phyloP scores from a whole-genome alignment of 2,888 invertebrate genomes.

The Celastrina argiolus region DNA sequence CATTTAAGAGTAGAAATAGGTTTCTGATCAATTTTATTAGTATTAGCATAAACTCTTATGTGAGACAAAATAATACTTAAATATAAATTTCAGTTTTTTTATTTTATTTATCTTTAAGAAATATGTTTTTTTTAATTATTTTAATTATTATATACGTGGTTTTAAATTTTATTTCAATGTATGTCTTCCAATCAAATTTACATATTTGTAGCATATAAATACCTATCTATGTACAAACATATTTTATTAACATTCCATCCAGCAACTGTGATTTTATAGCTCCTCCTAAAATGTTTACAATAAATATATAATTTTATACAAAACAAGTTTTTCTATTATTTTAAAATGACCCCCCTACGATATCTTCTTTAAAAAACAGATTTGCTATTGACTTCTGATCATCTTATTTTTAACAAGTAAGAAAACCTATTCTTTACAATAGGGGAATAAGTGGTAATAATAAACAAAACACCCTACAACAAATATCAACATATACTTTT shows the following conservation, averaged over 20 bases:
- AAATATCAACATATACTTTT: no score
- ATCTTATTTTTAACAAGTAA: no score
- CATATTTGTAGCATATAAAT: background rate
- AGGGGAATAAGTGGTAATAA: no score
- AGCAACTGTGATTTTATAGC: background rate
- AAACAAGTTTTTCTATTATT: background rate
- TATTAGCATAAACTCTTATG: no score
- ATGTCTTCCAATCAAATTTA: background rate
- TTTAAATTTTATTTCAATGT: background rate
- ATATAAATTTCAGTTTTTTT: background rate
- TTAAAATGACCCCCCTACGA: background rate
- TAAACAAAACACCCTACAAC: no score
- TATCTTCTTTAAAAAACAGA: no score
- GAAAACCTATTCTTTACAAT: no score
- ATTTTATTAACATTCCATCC: background rate
- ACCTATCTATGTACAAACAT: no score
- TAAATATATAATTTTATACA: background rate
- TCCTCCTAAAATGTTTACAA: background rate
- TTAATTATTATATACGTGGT: background rate
- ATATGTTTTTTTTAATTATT: background rate
- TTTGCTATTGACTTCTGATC: no score
- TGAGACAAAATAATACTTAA: background rate
- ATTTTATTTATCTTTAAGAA: background rate
- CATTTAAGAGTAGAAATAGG: background rate
- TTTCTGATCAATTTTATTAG: background rate